phyloP scores from a whole-genome alignment of 2,888 invertebrate species.

The Drosophila macrothrix region DNA sequence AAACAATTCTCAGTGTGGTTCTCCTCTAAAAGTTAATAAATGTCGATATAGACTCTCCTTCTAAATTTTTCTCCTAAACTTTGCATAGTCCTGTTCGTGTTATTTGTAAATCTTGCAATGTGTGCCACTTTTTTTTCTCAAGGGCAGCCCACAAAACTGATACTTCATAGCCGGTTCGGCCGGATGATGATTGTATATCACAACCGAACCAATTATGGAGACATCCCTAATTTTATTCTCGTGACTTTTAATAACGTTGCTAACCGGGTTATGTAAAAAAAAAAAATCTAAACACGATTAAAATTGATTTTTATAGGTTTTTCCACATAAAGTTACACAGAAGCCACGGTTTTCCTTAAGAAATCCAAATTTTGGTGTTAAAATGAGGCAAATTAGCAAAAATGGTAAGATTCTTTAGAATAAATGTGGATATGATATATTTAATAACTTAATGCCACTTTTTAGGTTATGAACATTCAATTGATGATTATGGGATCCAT shows the following conservation, averaged over 20 bases:
- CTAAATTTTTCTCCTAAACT: too few species aligned
- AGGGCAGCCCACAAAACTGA: not conserved
- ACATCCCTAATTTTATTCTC: not conserved
- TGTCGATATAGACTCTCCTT: too few species aligned
- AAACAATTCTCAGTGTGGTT: too few species aligned
- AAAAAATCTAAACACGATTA: not conserved
- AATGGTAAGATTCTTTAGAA: slow-evolving; percentile 14
- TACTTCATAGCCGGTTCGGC: not conserved
- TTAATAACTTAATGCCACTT: not conserved
- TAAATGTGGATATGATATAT: not conserved
- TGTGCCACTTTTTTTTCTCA: too few species aligned
- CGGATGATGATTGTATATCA: not conserved
- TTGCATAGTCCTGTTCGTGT: too few species aligned
- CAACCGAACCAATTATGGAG: not conserved
- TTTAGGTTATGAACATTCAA: slow-evolving; percentile 65
- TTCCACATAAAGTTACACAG: slow-evolving; percentile 1
- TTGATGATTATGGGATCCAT: slow-evolving; percentile 52
- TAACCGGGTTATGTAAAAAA: not conserved
- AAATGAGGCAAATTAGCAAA: slow-evolving; percentile 30
- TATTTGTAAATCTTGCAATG: too few species aligned
- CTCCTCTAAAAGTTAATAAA: too few species aligned
- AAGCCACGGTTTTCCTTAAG: slow-evolving; percentile 11
- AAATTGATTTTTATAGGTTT: slow-evolving; percentile 8
- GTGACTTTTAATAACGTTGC: not conserved
- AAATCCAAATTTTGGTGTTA: not conserved